These are phyloP conservation scores for Aphelinus atriplicis DNA, from an alignment of 1,140 invertebrate species.

Conservation along the genomic window DNA sequence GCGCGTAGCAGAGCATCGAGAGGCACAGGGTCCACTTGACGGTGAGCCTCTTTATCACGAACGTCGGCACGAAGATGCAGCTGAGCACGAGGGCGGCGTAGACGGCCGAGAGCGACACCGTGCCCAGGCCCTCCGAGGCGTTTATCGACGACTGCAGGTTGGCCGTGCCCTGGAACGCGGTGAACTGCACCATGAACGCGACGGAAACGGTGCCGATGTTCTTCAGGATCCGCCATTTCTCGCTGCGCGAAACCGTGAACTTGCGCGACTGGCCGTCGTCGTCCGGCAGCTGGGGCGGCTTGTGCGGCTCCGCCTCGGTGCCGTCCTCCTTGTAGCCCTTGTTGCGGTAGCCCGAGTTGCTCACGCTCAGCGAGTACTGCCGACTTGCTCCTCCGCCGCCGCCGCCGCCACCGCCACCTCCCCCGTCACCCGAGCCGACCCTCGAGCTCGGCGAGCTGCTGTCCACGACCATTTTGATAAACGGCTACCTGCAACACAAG, in stretches of 20 bases:
- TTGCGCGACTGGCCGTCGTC: constrained; percentile 76
- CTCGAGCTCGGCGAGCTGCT: constrained; percentile 45
- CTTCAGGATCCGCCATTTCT: constrained; percentile 89
- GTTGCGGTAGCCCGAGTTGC: constrained; percentile 73
- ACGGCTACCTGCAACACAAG: constrained; percentile 52
- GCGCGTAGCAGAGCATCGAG: constrained; percentile 91
- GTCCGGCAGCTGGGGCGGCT: constrained; percentile 72
- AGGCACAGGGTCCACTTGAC: constrained; percentile 95
- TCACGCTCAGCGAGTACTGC: constrained; percentile 68
- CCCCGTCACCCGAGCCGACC: constrained; percentile 45
- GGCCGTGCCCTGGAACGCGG: constrained; percentile 89
- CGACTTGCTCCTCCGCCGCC: constrained; percentile 48
- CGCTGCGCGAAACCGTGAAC: constrained; percentile 78
- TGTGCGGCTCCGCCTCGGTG: constrained; percentile 67
- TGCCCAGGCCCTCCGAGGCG: constrained; percentile 83
- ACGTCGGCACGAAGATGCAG: constrained; percentile 92
- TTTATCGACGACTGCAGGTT: constrained; percentile 91
- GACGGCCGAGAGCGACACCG: constrained; percentile 84
- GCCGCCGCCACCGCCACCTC: constrained; percentile 55
- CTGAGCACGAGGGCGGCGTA: constrained; percentile 90
- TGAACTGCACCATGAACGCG: constrained; percentile 93
- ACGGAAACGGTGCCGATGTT: constrained; percentile 86
- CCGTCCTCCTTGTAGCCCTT: constrained; percentile 73
- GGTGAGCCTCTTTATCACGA: constrained; percentile 87
- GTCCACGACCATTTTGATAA: constrained; percentile 57